Conservation (phyloP, 2,113 vertebrate species). For the Phoxinus phoxinus region DNA sequence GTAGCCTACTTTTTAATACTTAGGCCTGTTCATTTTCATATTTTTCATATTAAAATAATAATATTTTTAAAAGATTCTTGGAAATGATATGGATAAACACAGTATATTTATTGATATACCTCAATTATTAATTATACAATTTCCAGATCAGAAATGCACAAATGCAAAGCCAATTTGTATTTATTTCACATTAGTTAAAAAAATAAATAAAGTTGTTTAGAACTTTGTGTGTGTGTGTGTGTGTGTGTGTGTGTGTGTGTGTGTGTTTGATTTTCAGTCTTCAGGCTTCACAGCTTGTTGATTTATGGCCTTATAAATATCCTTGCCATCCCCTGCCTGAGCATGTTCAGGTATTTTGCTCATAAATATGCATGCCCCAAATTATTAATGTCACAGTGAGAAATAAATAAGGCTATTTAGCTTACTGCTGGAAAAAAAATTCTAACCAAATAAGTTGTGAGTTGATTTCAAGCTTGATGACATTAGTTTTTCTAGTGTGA, state of each 20-base stretch:
- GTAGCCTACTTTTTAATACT: neutral
- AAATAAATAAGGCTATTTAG: slow-evolving; percentile 51
- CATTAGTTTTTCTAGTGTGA: slow-evolving; percentile 49
- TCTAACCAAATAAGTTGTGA: slow-evolving; percentile 45
- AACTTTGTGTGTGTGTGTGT: too few species aligned
- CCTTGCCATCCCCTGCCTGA: slow-evolving; percentile 20
- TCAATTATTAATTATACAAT: too few species aligned
- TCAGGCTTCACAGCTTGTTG: neutral
- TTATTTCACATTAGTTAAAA: too few species aligned
- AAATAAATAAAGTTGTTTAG: too few species aligned
- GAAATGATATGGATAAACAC: neutral
- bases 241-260: neutral
- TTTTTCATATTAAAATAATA: neutral
- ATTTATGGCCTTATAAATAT: slow-evolving; percentile 54
- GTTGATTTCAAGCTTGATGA: slow-evolving; percentile 50
- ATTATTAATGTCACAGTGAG: slow-evolving; percentile 40
- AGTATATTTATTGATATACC: too few species aligned
- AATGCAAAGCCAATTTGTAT: too few species aligned
- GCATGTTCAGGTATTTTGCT: slow-evolving; percentile 45
- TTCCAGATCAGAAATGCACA: too few species aligned
- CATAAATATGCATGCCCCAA: slow-evolving; percentile 40
- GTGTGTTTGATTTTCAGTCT: slow-evolving; percentile 35
- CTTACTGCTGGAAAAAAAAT: slow-evolving; percentile 33
- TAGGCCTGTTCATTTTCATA: neutral
- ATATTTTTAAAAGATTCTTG: neutral